Percentiles rank a stretch among this genome's conserved stretches.
Conservation (phyloP, 2,888 invertebrate species). For the Melanophora roralis region DNA sequence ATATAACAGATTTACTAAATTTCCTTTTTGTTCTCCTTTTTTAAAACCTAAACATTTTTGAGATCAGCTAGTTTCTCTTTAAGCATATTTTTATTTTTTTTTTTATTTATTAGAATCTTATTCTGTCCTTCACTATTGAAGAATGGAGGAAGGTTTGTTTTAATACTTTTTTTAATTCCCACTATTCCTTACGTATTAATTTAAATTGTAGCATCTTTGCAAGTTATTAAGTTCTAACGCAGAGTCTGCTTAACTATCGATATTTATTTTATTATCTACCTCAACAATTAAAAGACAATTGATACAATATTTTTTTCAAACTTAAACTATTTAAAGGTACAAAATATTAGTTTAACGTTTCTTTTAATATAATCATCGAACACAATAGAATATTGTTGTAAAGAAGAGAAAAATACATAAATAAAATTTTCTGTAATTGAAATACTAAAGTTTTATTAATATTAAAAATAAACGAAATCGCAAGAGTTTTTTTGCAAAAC, state of each 20-base stretch:
- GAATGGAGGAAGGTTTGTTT: too few species aligned
- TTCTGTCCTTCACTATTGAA: too few species aligned
- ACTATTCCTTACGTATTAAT: constrained; percentile 38
- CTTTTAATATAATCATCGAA: background rate
- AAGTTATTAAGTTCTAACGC: background rate
- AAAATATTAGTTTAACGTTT: constrained; percentile 19
- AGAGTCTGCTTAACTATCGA: background rate
- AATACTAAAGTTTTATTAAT: background rate
- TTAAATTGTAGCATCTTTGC: constrained; percentile 34
- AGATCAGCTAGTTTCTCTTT: too few species aligned
- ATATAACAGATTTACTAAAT: too few species aligned
- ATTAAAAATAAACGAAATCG: background rate
- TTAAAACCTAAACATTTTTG: too few species aligned
- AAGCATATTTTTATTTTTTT: too few species aligned
- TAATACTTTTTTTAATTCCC: too few species aligned
- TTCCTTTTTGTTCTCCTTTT: too few species aligned
- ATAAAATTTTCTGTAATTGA: background rate
- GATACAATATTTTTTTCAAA: background rate
- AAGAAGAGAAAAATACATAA: background rate
- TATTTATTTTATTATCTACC: background rate
- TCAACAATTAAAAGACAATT: constrained; percentile 18
- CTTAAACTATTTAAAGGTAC: constrained; percentile 19
- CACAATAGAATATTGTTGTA: background rate
- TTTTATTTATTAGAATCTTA: too few species aligned
- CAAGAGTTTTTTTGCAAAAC: background rate